Evolutionary conservation across 1,140 invertebrate genomes (phyloP).

Genomic region (Subanguina moxae): DNA sequence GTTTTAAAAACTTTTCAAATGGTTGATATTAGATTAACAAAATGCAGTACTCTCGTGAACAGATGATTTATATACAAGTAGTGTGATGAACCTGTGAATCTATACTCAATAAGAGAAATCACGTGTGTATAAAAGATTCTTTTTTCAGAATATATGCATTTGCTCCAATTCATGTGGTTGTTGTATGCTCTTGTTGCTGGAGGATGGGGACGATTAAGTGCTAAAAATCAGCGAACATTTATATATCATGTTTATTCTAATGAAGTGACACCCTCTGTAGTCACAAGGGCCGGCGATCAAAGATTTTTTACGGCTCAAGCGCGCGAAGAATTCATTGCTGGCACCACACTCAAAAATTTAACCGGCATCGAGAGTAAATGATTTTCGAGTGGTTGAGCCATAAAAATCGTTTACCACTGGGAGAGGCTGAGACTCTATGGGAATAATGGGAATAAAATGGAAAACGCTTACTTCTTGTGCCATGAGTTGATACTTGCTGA

Average conservation of each 20-base stretch:
- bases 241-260: neutral
- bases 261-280: neutral
- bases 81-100: too few relatives aligned
- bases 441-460: too few relatives aligned
- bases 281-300: neutral
- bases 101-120: too few relatives aligned
- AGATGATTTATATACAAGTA: too few relatives aligned
- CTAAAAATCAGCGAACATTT: neutral
- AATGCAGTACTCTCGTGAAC: too few relatives aligned
- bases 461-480: constrained; percentile 93
- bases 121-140: too few relatives aligned
- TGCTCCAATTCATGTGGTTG: neutral
- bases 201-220: neutral
- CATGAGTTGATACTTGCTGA: constrained; percentile 87
- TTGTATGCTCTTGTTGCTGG: neutral
- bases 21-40: too few relatives aligned
- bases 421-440: neutral
- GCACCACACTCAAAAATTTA: too few relatives aligned
- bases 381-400: too few relatives aligned
- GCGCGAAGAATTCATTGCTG: neutral
- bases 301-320: too few relatives aligned
- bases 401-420: neutral
- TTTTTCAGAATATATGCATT: too few relatives aligned
- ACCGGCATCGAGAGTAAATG: neutral
- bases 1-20: too few relatives aligned